Base-by-base conservation (phyloP, 2,888 invertebrate species). In the Epirrhoe tristata region DNA sequence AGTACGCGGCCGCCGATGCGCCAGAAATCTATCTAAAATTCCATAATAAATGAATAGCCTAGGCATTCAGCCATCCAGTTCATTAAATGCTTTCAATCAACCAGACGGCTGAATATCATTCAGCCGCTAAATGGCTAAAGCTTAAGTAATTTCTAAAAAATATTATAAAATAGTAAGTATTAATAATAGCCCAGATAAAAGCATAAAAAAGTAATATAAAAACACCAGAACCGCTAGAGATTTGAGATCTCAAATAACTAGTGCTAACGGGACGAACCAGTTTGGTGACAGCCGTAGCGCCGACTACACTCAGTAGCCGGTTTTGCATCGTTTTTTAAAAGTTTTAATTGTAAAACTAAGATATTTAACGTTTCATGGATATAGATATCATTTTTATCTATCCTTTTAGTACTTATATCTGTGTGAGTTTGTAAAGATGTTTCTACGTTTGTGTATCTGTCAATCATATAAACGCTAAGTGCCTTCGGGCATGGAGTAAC, bases 251-350 rank as follows among this genome's bases (percentile, higher is more conserved):
- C 14, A 10, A 59, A 31, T 43, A 59, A 59, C 59, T 43, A 10
- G 59, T 59, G 59, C 39, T 53, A 43, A 43, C 12, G 31, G 43
- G 5, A 2, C 5, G 17, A 62, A 62, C 62, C 62, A n/a, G 62
- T 62, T 62, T 55, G 12, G 36, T 6, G 54, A 56, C 55, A 55
- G 6, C 36, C 55, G 55, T 56, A 56, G 55, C 62, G 55, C 36
- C 55, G 62, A 50, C 55, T 46, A 55, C 54, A 55, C 14, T 17
- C 48, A 48, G 14, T 16, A 16, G 50, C 55, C 56, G 17, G 56
- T 24, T 31, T 56, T 31, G 50, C 14, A 51, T 60, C 32, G 7
- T 34, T 34, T 48, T 43, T 58, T 50, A 48, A 34, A 16, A 61
- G 34, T 61, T 55, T 54, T 54, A 46, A 54, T 60, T 54, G 53